Evolutionary conservation across 2,888 invertebrate genomes (phyloP).

Genomic region (Cyrtodaria siliqua): DNA sequence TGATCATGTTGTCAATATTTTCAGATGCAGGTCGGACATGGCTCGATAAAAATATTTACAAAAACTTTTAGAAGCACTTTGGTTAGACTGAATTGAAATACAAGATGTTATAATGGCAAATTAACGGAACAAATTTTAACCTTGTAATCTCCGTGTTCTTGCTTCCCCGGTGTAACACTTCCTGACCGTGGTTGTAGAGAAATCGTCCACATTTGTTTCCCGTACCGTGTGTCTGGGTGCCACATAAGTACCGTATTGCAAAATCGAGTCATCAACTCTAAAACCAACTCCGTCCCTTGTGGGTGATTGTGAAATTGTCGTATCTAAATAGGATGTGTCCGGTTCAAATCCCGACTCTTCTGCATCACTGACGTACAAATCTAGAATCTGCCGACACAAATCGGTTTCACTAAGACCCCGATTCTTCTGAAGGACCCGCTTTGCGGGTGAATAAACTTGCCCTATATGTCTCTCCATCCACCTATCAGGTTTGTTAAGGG

Average conservation of each 20-base stretch:
- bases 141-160: constrained; percentile 63
- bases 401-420: constrained; percentile 63
- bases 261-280: constrained; percentile 32
- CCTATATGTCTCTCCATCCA: constrained; percentile 59
- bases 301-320: constrained; percentile 5
- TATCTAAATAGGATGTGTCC: not conserved
- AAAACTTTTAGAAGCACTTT: no score
- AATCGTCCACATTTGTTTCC: constrained; percentile 69
- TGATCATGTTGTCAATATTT: no score
- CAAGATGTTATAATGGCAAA: no score
- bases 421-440: constrained; percentile 60
- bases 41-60: no score
- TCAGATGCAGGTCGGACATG: no score
- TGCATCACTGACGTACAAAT: constrained; percentile 70
- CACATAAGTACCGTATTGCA: constrained; percentile 63
- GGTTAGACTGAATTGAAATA: no score
- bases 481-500: not conserved
- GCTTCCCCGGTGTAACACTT: constrained; percentile 66
- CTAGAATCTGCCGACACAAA: constrained; percentile 69
- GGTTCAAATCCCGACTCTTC: constrained; percentile 53
- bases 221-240: constrained; percentile 55
- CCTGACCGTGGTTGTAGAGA: constrained; percentile 62
- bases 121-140: no score
- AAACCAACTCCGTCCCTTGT: not conserved
- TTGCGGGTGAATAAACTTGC: constrained; percentile 59